Conservation (phyloP, 2,797 vertebrate species). For the Myiotriccus ornatus region DNA sequence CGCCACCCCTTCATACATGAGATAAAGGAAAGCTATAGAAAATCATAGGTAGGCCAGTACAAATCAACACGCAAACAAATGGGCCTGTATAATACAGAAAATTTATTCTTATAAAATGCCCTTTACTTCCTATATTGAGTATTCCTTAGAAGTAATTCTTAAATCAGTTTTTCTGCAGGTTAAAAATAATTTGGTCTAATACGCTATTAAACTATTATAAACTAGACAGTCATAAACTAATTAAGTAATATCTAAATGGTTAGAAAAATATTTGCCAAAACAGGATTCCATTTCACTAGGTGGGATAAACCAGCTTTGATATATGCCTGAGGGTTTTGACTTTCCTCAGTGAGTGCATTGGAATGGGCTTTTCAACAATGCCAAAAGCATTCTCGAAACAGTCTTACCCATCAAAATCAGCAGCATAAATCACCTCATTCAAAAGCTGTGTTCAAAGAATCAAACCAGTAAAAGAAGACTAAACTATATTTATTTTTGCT, state of each 20-base stretch:
- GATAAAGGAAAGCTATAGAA: background rate
- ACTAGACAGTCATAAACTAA: background rate
- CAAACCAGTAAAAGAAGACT: background rate
- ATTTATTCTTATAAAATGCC: background rate
- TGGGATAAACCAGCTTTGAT: background rate
- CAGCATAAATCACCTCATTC: background rate
- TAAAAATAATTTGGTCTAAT: background rate
- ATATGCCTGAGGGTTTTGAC: background rate
- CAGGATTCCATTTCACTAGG: background rate
- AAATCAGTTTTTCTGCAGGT: background rate
- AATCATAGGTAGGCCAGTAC: background rate
- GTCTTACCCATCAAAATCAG: background rate
- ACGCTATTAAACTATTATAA: background rate
- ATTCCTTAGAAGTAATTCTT: background rate
- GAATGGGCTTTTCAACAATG: background rate
- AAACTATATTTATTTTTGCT: background rate
- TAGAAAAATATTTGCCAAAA: background rate
- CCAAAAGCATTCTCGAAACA: background rate
- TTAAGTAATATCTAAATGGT: background rate
- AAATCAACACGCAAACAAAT: background rate
- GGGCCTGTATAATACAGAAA: background rate
- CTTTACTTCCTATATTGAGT: background rate
- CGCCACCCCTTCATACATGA: background rate
- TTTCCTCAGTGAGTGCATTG: background rate
- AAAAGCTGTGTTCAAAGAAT: background rate